A percentile compares a stretch with the other conserved stretches of the same genome.
Evolutionary conservation across 2,888 invertebrate genomes (phyloP).

Genomic region (Oeneis ivallda): DNA sequence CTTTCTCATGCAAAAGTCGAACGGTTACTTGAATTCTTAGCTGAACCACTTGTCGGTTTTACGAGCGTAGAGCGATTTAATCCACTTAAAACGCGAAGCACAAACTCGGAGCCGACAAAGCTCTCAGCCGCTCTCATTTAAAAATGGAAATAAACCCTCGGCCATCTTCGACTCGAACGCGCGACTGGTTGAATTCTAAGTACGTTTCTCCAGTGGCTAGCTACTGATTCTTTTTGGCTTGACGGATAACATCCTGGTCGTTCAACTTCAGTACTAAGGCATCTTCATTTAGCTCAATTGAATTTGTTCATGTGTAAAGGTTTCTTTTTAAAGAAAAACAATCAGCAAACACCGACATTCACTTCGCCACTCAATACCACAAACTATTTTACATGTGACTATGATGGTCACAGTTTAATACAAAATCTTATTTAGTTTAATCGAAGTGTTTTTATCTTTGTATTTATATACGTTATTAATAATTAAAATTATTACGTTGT

Average conservation of each 20-base stretch:
- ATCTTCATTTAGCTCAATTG: constrained; percentile 34
- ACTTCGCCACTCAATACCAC: not conserved
- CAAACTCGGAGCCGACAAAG: constrained; percentile 80
- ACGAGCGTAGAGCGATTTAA: constrained; percentile 82
- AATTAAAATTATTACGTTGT: no score
- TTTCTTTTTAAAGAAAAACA: not conserved
- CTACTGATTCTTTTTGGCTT: constrained; percentile 63
- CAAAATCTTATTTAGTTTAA: not conserved
- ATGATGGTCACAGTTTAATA: no score
- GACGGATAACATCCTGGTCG: constrained; percentile 47
- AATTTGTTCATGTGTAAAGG: not conserved
- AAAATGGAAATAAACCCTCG: constrained; percentile 81
- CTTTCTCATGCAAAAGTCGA: constrained; percentile 82
- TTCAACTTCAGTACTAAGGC: constrained; percentile 24
- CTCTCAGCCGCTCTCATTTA: constrained; percentile 82
- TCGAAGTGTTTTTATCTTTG: not conserved
- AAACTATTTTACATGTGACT: no score
- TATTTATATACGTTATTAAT: no score
- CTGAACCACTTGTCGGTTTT: constrained; percentile 80
- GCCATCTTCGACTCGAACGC: constrained; percentile 79
- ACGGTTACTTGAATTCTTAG: constrained; percentile 81
- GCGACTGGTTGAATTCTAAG: constrained; percentile 75
- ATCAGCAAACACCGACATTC: not conserved
- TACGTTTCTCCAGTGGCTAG: constrained; percentile 67
- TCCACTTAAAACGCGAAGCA: constrained; percentile 83